phyloP scores from a whole-genome alignment of 2,113 vertebrate species.

The Nettapus auritus region DNA sequence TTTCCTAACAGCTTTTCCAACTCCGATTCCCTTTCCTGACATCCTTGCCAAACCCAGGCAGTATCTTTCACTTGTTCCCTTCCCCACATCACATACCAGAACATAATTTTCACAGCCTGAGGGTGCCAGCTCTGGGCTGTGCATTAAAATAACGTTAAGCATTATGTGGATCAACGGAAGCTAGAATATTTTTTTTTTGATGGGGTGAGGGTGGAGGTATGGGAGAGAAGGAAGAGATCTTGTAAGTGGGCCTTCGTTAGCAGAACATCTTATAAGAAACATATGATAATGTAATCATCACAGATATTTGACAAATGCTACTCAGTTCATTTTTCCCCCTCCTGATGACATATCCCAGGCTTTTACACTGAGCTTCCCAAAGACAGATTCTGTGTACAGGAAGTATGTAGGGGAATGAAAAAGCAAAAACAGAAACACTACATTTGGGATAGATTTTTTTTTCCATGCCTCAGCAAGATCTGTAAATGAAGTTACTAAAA shows the following conservation, averaged over 20 bases:
- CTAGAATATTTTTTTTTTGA: slow-evolving; percentile 45
- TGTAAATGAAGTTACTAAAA: slow-evolving; percentile 33
- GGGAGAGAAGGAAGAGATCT: slow-evolving; percentile 6
- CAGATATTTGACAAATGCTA: slow-evolving; percentile 63
- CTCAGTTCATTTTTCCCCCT: slow-evolving; percentile 59
- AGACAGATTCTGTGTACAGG: slow-evolving; percentile 39
- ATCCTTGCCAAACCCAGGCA: slow-evolving; percentile 58
- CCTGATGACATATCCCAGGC: slow-evolving; percentile 63
- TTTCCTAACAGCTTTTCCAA: slow-evolving; percentile 69
- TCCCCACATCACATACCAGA: slow-evolving; percentile 55
- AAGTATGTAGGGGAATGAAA: slow-evolving; percentile 38
- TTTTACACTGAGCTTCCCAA: slow-evolving; percentile 45
- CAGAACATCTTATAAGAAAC: slow-evolving; percentile 39
- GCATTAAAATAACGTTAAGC: slow-evolving; percentile 64
- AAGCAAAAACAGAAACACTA: slow-evolving; percentile 23
- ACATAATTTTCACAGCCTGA: slow-evolving; percentile 56
- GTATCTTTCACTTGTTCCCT: slow-evolving; percentile 59
- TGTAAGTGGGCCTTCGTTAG: slow-evolving; percentile 6
- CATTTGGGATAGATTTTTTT: slow-evolving; percentile 20
- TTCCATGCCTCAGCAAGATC: slow-evolving; percentile 12
- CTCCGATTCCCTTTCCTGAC: slow-evolving; percentile 50
- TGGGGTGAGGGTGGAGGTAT: slow-evolving; percentile 40
- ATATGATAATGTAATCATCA: slow-evolving; percentile 69
- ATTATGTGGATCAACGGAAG: slow-evolving; percentile 49
- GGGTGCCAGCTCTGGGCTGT: slow-evolving; percentile 44